Evolutionary conservation across 2,797 vertebrate genomes (phyloP), one percentile per base, ranked within the genome.

Genomic region (Sebastes kiyomatsui): DNA sequence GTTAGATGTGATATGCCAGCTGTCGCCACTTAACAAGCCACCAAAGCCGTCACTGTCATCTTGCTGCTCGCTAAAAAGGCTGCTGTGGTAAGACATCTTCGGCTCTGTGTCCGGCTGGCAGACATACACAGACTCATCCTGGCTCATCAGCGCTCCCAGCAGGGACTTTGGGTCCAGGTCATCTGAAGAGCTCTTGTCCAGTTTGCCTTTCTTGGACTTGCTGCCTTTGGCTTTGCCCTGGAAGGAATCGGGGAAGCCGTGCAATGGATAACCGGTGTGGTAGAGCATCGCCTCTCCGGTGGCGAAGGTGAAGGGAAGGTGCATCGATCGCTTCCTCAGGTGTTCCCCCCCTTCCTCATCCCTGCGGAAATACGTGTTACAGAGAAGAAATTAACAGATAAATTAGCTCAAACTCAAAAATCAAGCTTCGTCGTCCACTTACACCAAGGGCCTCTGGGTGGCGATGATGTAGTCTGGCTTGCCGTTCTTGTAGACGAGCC

Each of bases 261-360:
- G 85, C 86, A 81, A 88, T 4, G 91, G 96, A 68, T 90, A 91
- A 54, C 93, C 23, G 0, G 89, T 95, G 86, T 96, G 95, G 89
- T 97, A 97, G 12, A 97, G 90, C 42, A 97, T 78, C 2, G 96
- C 97, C 82, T 97, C 97, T 1, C 97, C 97, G 0, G 96, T 97
- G 69, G 95, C 93, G 55, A 96, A 97, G 80, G 94, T 96, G 72
- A 97, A 97, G 6, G 97, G 97, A 20, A 96, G 94, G 62, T 96
- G 94, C 90, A 96, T 88, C 2, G 94, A 96, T 6, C 95, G 88
- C 82, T 96, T 97, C 72, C 35, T 85, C 75, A 97, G 92, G 80
- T 97, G 95, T 38, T 97, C 96, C 2, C 96, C 96, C 16, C 96
- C 96, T 85, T 97, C 97, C 82, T 97, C 95, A 1, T 97, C 96